Evolutionary conservation across 1,140 invertebrate genomes (phyloP).

Genomic region (Sitobion miscanthi): DNA sequence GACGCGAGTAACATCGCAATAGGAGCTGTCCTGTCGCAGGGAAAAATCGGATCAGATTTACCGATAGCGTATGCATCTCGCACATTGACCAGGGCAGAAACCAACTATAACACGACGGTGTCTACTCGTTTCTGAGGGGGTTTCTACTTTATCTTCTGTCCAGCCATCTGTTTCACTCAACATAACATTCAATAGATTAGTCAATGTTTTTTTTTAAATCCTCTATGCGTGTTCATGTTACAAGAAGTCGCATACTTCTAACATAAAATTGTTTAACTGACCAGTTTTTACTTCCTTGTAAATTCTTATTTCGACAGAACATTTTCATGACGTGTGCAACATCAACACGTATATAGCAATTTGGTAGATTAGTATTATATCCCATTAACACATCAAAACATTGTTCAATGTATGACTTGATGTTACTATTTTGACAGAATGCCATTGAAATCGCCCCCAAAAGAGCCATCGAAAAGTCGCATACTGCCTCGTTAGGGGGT

Average conservation of each 20-base stretch:
- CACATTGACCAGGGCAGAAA: too few relatives aligned
- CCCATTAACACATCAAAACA: background rate
- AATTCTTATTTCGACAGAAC: background rate
- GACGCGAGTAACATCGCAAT: too few relatives aligned
- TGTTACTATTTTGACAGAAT: background rate
- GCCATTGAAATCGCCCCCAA: background rate
- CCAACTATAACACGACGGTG: too few relatives aligned
- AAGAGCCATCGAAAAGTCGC: too few relatives aligned
- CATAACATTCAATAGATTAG: background rate
- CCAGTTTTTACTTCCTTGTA: background rate
- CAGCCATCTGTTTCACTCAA: background rate
- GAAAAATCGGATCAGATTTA: too few relatives aligned
- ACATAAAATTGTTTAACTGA: background rate
- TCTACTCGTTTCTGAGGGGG: background rate
- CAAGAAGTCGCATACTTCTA: background rate
- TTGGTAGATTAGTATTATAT: background rate
- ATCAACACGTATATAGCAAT: too few relatives aligned
- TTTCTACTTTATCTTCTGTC: background rate
- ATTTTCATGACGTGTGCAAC: too few relatives aligned
- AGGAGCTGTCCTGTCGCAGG: too few relatives aligned
- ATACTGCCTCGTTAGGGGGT: too few relatives aligned
- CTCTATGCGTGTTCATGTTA: background rate
- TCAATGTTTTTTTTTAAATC: background rate
- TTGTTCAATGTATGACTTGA: background rate
- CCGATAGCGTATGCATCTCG: too few relatives aligned